phyloP scores from a whole-genome alignment of 2,888 invertebrate genomes.

The Lumbricus terrestris region DNA sequence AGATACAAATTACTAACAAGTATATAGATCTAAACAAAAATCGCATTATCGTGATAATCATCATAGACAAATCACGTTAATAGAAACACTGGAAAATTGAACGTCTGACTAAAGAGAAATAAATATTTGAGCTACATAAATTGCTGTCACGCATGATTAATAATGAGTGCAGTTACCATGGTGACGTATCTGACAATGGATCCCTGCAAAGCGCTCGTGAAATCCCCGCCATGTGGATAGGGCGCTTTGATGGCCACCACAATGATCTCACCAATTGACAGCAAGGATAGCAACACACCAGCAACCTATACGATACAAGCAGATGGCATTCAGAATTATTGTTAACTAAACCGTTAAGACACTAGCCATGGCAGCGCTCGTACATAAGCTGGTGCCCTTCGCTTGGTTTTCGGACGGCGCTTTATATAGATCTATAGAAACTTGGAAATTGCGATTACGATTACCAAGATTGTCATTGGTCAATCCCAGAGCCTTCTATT shows the following conservation, averaged over 20 bases:
- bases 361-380: too few relatives aligned
- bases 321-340: background rate
- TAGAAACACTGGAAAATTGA: background rate
- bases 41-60: background rate
- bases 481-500: too few relatives aligned
- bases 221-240: background rate
- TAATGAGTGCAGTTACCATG: conserved; percentile 6
- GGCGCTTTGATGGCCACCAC: background rate
- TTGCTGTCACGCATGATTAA: background rate
- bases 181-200: conserved; percentile 17
- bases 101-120: background rate
- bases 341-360: background rate
- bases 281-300: background rate
- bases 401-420: too few relatives aligned
- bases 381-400: too few relatives aligned
- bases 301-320: background rate
- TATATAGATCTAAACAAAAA: too few relatives aligned
- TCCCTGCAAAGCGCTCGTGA: background rate
- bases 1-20: too few relatives aligned
- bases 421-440: too few relatives aligned
- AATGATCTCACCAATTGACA: background rate
- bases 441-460: too few relatives aligned
- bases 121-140: background rate
- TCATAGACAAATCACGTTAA: too few relatives aligned
- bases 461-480: too few relatives aligned